phyloP scores from a whole-genome alignment of 2,113 vertebrate species.

The Caranx melampygus region DNA sequence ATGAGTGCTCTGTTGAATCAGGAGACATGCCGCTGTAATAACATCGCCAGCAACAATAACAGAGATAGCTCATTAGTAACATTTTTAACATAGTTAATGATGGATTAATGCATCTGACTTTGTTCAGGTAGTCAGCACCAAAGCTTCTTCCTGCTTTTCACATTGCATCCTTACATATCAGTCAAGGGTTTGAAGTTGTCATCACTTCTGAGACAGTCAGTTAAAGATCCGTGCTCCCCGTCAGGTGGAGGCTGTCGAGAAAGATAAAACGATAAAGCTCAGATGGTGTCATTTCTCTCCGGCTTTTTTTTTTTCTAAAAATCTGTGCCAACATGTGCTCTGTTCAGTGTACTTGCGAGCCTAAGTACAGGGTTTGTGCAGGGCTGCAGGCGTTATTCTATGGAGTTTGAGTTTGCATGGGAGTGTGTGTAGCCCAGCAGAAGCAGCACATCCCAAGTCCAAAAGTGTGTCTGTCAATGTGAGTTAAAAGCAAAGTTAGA shows the following conservation, averaged over 20 bases:
- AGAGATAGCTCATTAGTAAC: conserved; percentile 49
- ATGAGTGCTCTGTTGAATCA: conserved; percentile 60
- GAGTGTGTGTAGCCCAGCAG: conserved; percentile 19
- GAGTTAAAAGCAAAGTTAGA: conserved; percentile 34
- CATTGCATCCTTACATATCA: conserved; percentile 16
- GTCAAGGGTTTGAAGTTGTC: conserved; percentile 54
- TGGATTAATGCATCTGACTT: conserved; percentile 26
- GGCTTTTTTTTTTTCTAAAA: conserved; percentile 11
- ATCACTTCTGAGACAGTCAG: conserved; percentile 59
- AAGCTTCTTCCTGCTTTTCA: conserved; percentile 6
- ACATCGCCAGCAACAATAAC: conserved; percentile 26
- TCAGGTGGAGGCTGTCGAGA: conserved; percentile 57
- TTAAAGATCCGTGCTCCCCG: conserved; percentile 67
- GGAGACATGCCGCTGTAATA: conserved; percentile 42
- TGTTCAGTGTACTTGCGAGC: conserved; percentile 18
- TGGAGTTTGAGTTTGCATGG: not conserved
- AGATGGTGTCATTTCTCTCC: conserved; percentile 42
- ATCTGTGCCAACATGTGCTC: conserved; percentile 26
- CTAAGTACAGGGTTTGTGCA: conserved; percentile 14
- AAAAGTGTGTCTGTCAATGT: conserved; percentile 46
- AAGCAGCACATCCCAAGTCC: conserved; percentile 27
- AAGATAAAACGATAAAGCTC: conserved; percentile 57
- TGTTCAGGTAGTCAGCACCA: conserved; percentile 26
- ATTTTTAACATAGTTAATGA: conserved; percentile 41
- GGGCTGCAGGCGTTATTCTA: not conserved